A percentile compares a stretch with the other conserved stretches of the same genome.
phyloP scores from a whole-genome alignment of 2,113 vertebrate species.

The Leptosomus discolor region DNA sequence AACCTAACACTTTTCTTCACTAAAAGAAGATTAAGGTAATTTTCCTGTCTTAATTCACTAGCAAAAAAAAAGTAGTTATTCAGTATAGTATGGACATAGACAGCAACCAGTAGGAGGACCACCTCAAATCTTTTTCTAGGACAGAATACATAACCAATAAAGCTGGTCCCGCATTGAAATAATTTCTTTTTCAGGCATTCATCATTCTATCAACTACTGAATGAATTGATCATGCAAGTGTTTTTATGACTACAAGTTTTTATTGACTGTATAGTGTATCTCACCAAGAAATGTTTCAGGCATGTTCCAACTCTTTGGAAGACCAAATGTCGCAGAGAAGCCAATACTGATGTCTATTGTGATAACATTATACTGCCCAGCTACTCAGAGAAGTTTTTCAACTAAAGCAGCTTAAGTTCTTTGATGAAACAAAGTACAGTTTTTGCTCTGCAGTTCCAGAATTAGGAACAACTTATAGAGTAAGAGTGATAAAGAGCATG shows the following conservation, averaged over 20 bases:
- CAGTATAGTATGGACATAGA: not conserved
- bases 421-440: not conserved
- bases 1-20: not conserved
- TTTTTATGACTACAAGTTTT: not conserved
- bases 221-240: not conserved
- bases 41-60: not conserved
- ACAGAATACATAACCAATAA: not conserved
- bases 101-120: not conserved
- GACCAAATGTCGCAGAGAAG: not conserved
- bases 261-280: not conserved
- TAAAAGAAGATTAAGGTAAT: not conserved
- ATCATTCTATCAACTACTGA: not conserved
- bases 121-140: not conserved
- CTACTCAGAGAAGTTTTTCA: not conserved
- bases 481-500: not conserved
- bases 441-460: not conserved
- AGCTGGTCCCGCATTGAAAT: not conserved
- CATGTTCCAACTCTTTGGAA: not conserved
- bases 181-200: not conserved
- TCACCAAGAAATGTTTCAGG: not conserved
- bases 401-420: not conserved
- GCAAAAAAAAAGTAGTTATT: not conserved
- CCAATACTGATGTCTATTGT: fast-evolving
- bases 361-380: not conserved
- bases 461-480: not conserved